phyloP scores from a whole-genome alignment of 2,888 invertebrate species.

The Drosophila anceps region DNA sequence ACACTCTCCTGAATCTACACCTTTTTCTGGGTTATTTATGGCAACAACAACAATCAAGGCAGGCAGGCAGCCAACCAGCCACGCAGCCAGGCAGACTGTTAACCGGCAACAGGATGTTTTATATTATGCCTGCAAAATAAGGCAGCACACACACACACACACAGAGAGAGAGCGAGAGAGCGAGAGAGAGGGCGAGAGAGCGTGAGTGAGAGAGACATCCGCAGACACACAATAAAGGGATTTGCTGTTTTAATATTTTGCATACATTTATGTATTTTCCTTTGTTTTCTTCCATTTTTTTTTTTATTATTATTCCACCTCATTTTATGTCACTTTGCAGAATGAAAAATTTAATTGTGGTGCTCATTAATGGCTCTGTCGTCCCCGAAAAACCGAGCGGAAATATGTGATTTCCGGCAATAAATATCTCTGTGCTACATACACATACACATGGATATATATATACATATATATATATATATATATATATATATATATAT shows the following conservation, averaged over 20 bases:
- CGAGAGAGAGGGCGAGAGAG: neutral
- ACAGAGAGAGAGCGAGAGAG: constrained; percentile 2
- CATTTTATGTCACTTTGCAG: constrained; percentile 61
- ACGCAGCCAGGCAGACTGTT: constrained; percentile 32
- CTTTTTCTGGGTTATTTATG: constrained; percentile 68
- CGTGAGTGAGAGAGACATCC: constrained; percentile 6
- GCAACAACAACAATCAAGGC: constrained; percentile 37
- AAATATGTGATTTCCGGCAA: constrained; percentile 76
- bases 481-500: no score
- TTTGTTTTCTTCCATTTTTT: neutral
- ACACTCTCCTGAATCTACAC: constrained; percentile 46
- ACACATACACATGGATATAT: neutral
- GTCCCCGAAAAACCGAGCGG: constrained; percentile 53
- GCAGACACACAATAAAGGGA: constrained; percentile 30
- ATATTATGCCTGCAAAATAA: constrained; percentile 71
- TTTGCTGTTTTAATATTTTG: constrained; percentile 62
- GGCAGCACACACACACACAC: constrained; percentile 44
- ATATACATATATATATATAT: constrained; percentile 6
- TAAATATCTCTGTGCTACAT: constrained; percentile 55
- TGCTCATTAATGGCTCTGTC: constrained; percentile 69
- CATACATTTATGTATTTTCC: constrained; percentile 49
- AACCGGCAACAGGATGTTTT: constrained; percentile 75
- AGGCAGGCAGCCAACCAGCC: constrained; percentile 11
- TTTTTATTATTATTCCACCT: constrained; percentile 21
- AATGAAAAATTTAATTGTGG: constrained; percentile 74